Conservation (phyloP, 2,797 vertebrate genomes). For the Channallabes apus region DNA sequence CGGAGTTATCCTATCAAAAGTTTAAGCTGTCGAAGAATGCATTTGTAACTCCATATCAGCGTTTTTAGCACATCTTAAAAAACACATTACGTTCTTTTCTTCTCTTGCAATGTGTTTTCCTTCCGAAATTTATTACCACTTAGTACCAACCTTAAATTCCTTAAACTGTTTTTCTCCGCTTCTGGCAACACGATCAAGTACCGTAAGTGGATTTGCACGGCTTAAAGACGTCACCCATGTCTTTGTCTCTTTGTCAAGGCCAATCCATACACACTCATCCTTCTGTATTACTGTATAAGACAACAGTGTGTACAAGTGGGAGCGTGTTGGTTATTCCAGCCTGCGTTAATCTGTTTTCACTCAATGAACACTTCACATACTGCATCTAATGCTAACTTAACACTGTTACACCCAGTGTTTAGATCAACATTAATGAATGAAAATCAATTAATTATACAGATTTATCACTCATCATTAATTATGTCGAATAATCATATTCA, state of each 20-base stretch:
- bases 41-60: neutral
- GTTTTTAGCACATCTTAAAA: neutral
- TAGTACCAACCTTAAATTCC: neutral
- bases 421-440: neutral
- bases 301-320: neutral
- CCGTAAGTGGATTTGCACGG: slow-evolving; percentile 4
- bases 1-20: neutral
- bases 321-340: neutral
- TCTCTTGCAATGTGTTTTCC: neutral
- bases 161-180: neutral
- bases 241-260: slow-evolving; percentile 1
- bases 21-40: neutral
- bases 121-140: neutral
- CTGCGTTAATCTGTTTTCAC: neutral
- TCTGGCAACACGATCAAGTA: neutral
- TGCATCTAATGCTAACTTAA: neutral
- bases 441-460: neutral
- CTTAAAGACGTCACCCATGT: slow-evolving; percentile 10
- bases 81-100: neutral
- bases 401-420: neutral
- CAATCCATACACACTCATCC: slow-evolving; percentile 23
- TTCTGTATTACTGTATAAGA: slow-evolving; percentile 2
- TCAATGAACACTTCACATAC: no score
- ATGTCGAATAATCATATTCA: neutral
- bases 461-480: neutral